Conservation (phyloP, 1,140 invertebrate species). For the Copidosoma floridanum region DNA sequence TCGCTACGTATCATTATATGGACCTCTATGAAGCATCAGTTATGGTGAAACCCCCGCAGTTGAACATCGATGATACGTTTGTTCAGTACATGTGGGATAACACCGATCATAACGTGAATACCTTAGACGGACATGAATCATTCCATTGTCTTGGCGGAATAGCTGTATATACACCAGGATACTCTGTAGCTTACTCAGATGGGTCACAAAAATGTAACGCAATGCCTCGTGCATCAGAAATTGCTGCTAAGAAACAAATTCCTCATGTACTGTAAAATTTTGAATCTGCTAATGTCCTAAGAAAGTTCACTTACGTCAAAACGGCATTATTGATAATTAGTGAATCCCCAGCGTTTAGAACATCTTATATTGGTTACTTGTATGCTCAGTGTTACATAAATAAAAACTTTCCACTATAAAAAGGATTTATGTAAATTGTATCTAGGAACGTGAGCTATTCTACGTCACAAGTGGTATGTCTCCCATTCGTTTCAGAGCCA, state of each 20-base stretch:
- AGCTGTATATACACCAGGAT: constrained; percentile 34
- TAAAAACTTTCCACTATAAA: constrained; percentile 4
- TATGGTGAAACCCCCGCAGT: constrained; percentile 35
- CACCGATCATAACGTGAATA: constrained; percentile 41
- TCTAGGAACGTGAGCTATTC: neutral
- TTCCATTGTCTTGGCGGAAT: constrained; percentile 25
- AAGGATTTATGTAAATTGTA: constrained; percentile 23
- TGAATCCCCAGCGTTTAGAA: neutral
- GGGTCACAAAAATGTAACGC: constrained; percentile 4
- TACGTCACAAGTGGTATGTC: constrained; percentile 15
- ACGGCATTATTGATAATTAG: neutral
- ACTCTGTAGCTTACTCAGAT: constrained; percentile 29
- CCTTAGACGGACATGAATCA: constrained; percentile 20
- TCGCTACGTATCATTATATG: constrained; percentile 40
- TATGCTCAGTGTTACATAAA: neutral
- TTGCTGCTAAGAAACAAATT: constrained; percentile 15
- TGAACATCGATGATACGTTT: constrained; percentile 30
- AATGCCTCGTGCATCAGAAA: constrained; percentile 8
- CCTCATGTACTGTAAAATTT: neutral
- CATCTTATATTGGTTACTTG: neutral
- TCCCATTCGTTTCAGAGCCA: constrained; percentile 29
- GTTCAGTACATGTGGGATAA: constrained; percentile 45
- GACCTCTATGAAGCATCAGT: constrained; percentile 44
- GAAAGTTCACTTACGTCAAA: neutral
- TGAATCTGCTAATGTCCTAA: neutral